Evolutionary conservation across 53 echinoderm and acorn worm genomes (phyloP), one percentile per base, ranked within the genome.

Genomic region (Patiria pectinifera): DNA sequence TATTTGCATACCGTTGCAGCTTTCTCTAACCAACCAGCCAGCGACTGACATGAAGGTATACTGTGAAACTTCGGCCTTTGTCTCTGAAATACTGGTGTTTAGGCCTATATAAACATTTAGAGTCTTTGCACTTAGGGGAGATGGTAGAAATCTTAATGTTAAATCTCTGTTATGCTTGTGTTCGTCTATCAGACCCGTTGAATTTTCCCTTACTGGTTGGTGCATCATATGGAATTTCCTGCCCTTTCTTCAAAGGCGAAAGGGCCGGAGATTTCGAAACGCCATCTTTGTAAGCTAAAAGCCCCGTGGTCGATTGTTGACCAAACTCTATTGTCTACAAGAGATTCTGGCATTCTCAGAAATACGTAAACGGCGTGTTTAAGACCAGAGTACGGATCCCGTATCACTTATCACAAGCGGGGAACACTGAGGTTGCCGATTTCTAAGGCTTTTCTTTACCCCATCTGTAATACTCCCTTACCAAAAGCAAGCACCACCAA

Each of bases 371-470:
- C 76, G 76, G 53, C 53, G 53, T 53, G 53, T 53, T 25, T 11
- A n/a, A 26, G 44, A 24, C 76, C 6, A 15, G 66, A 66, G 66
- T 15, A 66, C 15, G 35, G 35, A 35, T 18, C 66, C 66, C 15
- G 66, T 15, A 15, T 25, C 76, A 76, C 26, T 24, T 24, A 24
- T 76, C 76, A 15, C 80, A 14, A 76, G 80, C 16, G 18, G 2
- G 19, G 15, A 66, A 4, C 88, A 78, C 62, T 78, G 16, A 88
- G 88, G 62, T 9, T 59, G 78, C 88, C 88, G 88, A 88, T 24
- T 88, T 88, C 88, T 78, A 88, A 61, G 48, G 35, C 2, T 19
- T 45, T 53, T 53, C 59, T 78, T 19, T 10, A 87, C 13, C 58
- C 72, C 46, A 53, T 24, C 53, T 74, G 11, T 23, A 74, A 86